Percentiles rank a stretch among this genome's conserved stretches.
These are phyloP conservation scores for Ooceraea biroi DNA, from an alignment of 1,140 invertebrate species.

Conservation along the genomic window DNA sequence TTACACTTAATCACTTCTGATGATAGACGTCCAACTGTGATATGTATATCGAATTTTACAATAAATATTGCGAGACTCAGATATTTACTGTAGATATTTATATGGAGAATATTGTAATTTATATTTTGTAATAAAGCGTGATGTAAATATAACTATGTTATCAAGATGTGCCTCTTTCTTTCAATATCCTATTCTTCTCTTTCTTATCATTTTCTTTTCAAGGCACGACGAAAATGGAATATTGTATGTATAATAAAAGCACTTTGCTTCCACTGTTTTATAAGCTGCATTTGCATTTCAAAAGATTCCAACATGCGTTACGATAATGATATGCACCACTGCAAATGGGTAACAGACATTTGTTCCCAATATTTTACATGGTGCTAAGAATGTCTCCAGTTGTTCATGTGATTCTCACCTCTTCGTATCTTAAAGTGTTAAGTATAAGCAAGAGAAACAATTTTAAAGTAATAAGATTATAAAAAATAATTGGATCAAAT, in stretches of 20 bases:
- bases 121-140: conserved; percentile 60
- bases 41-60: conserved; percentile 61
- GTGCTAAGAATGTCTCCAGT: neutral
- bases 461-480: neutral
- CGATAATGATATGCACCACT: neutral
- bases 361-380: neutral
- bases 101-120: conserved; percentile 44
- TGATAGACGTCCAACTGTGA: conserved; percentile 55
- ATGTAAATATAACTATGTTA: conserved; percentile 34
- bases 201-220: neutral
- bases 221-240: conserved; percentile 12
- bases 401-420: neutral
- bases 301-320: conserved; percentile 19
- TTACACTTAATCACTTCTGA: conserved; percentile 15
- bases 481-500: neutral
- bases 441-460: neutral
- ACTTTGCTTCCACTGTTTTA: conserved; percentile 22
- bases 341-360: conserved; percentile 18
- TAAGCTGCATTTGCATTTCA: neutral
- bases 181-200: conserved; percentile 19
- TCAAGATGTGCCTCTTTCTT: neutral
- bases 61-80: conserved; percentile 37
- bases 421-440: neutral
- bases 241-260: conserved; percentile 1
- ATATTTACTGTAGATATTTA: conserved; percentile 40